These are phyloP conservation scores for Cyrtorhinus lividipennis DNA, from an alignment of 1,140 invertebrate species.

Conservation along the genomic window DNA sequence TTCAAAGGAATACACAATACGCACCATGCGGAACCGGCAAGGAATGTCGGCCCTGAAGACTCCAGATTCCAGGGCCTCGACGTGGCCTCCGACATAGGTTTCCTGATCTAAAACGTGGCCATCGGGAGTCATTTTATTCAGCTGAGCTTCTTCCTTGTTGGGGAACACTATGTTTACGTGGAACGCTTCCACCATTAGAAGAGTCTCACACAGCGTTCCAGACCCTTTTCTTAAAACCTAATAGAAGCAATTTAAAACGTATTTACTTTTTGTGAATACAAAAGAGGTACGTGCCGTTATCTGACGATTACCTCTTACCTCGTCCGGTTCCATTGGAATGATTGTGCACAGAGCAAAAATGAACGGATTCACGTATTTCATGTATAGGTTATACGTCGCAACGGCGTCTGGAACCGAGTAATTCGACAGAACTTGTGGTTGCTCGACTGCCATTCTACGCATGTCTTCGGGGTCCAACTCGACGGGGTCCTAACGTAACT, in stretches of 20 bases:
- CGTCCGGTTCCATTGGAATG: slow-evolving; percentile 96
- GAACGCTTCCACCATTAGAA: slow-evolving; percentile 96
- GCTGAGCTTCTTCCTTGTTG: slow-evolving; percentile 81
- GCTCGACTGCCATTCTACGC: slow-evolving; percentile 87
- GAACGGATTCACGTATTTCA: slow-evolving; percentile 99
- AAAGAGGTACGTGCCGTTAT: background rate
- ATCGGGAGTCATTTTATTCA: slow-evolving; percentile 81
- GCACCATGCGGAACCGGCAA: slow-evolving; percentile 54
- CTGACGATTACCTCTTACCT: slow-evolving; percentile 41
- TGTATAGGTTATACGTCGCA: slow-evolving; percentile 96
- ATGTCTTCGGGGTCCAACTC: slow-evolving; percentile 98
- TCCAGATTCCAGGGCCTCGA: slow-evolving; percentile 94
- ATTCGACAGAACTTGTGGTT: slow-evolving; percentile 87
- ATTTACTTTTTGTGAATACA: background rate
- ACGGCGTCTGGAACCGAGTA: slow-evolving; percentile 99
- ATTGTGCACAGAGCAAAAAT: slow-evolving; percentile 98
- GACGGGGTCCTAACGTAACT: slow-evolving; percentile 92
- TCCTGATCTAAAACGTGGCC: slow-evolving; percentile 91
- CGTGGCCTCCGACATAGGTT: slow-evolving; percentile 97
- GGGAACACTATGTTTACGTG: slow-evolving; percentile 94
- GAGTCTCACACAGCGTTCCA: slow-evolving; percentile 89
- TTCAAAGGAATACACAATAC: too few relatives aligned
- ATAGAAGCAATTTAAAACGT: slow-evolving; percentile 20
- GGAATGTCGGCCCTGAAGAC: slow-evolving; percentile 94
- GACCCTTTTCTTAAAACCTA: slow-evolving; percentile 93